Evolutionary conservation across 2,888 invertebrate genomes (phyloP).

Genomic region (Graphium colonna): DNA sequence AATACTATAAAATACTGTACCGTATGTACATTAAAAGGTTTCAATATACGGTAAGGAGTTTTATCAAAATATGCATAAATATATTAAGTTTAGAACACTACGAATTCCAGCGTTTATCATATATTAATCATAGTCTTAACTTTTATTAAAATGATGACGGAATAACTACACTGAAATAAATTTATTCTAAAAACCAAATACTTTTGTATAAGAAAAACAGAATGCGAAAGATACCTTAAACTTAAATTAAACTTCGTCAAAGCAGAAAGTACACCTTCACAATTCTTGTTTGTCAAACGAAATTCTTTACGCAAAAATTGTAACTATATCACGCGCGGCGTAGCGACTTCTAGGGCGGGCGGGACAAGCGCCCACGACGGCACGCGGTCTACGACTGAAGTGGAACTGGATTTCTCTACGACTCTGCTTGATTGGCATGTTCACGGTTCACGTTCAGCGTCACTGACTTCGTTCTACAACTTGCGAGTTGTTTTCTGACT

Average conservation of each 20-base stretch:
- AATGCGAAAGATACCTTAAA: slow-evolving; percentile 13
- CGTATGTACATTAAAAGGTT: neutral
- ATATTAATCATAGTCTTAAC: neutral
- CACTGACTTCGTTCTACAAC: too few species aligned
- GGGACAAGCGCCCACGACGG: slow-evolving; percentile 47
- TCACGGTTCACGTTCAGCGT: too few species aligned
- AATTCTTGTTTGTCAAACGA: slow-evolving; percentile 12
- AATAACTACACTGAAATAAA: neutral
- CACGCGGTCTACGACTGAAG: slow-evolving; percentile 43
- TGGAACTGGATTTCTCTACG: slow-evolving; percentile 26
- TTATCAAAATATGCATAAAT: neutral
- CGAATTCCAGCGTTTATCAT: too few species aligned
- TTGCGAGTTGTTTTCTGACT: neutral
- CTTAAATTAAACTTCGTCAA: neutral
- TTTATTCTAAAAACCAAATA: neutral
- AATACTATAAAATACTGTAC: too few species aligned
- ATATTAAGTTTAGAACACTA: too few species aligned
- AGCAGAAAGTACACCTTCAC: neutral
- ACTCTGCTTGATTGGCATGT: slow-evolving; percentile 27
- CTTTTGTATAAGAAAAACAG: neutral
- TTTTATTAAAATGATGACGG: neutral
- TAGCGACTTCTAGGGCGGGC: slow-evolving; percentile 46
- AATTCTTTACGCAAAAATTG: slow-evolving; percentile 20
- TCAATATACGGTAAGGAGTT: too few species aligned
- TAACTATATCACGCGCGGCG: slow-evolving; percentile 18